These are phyloP conservation scores for Salvelinus namaycush DNA, from an alignment of 2,113 vertebrate genomes.

Conservation along the genomic window DNA sequence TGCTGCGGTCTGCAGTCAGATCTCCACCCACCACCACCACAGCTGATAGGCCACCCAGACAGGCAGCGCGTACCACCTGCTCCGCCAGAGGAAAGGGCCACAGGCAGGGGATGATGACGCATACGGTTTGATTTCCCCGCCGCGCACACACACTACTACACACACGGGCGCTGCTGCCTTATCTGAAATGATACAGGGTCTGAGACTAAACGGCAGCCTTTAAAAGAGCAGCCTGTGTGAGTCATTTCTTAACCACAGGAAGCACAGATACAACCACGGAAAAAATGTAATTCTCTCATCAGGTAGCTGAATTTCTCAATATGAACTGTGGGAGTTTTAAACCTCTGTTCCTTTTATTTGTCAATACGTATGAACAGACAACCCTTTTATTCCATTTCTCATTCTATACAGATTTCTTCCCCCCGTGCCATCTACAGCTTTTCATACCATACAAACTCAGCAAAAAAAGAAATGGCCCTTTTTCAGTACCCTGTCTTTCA, in stretches of 20 bases:
- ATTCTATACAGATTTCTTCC: no score
- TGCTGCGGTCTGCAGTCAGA: constrained; percentile 5
- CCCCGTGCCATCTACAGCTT: no score
- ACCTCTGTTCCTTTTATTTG: neutral
- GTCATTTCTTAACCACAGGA: constrained; percentile 48
- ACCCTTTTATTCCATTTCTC: no score
- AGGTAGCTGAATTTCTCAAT: constrained; percentile 1
- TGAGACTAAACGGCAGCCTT: constrained; percentile 31
- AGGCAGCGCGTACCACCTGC: constrained; percentile 20
- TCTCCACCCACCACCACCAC: neutral
- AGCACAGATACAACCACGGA: constrained; percentile 28
- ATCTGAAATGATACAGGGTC: neutral
- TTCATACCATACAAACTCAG: no score
- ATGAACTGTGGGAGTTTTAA: neutral
- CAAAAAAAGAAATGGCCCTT: no score
- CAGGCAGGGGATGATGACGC: neutral
- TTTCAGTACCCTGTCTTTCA: no score
- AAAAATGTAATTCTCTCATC: constrained; percentile 23
- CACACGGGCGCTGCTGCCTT: neutral
- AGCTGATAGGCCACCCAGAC: constrained; percentile 8
- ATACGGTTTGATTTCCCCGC: neutral
- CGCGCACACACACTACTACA: constrained; percentile 5
- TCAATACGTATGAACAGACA: neutral
- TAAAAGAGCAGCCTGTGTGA: constrained; percentile 35
- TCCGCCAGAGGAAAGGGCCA: constrained; percentile 1